Evolutionary conservation across 1,140 invertebrate genomes (phyloP), one percentile per base, ranked within the genome.

Genomic region (Drepana arcuata): DNA sequence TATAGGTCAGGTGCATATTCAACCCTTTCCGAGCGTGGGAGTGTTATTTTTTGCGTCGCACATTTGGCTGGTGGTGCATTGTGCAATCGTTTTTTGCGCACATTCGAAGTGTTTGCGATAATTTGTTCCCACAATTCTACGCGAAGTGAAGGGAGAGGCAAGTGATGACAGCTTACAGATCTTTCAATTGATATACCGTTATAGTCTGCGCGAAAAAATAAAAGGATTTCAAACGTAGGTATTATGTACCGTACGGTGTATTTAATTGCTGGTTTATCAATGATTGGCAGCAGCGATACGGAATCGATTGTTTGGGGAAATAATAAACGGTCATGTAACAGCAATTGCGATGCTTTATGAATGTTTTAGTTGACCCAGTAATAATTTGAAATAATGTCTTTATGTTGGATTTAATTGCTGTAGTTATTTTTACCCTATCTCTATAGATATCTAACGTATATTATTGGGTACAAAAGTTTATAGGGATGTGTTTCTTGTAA

Each of bases 21-120:
- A 82, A 82, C 78, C 78, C 78, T 82, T 82, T 79, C 67, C 56
- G 37, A 61, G 67, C 74, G 78, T 82, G 78, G 78, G 78, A 79
- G 78, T 74, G 47, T 36, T 33, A 60, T 74, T 78, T 71, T 80
- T 70, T 60, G 45, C 42, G 26, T 24, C 47, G 13, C 39, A 54
- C 46, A 44, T 37, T 55, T 38, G 38, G 41, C 31, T n/a, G n/a
- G n/a, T n/a, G 43, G 47, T 45, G 62, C 56, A 63, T 80, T 77
- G 65, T 75, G 70, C 65, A 67, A 64, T 34, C 46, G 55, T 71
- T 74, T 79, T 78, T 66, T 65, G 46, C 52, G 61, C 46, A 57
- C 41, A 41, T 37, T 29, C 38, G 33, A 71, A 69, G 73, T 81
- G 73, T 82, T 78, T 82, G 74, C 72, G 60, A 82, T 79, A 79